A percentile compares a stretch with the other conserved stretches of the same genome.
Conservation (phyloP, 2,888 invertebrate genomes). For the Imbricaverruca yamaguchii region DNA sequence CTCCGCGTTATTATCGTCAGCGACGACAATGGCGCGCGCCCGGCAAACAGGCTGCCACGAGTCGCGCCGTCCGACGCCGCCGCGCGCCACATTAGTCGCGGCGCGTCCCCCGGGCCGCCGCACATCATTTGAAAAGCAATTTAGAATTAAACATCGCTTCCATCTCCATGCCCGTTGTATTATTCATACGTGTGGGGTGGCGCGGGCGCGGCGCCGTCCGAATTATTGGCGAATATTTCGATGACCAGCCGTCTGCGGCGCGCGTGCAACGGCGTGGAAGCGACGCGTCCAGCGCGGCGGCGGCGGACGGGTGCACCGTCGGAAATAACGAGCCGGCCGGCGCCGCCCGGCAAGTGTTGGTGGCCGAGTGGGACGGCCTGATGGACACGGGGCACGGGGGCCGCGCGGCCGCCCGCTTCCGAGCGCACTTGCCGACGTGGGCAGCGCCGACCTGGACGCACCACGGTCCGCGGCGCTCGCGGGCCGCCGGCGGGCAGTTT, state of each 20-base stretch:
- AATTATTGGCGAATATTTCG: conserved; percentile 13
- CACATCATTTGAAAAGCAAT: conserved; percentile 16
- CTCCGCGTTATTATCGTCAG: not conserved
- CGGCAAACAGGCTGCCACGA: not conserved
- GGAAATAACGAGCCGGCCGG: not conserved
- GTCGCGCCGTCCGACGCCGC: not conserved
- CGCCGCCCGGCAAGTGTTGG: too few relatives aligned
- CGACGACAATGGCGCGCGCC: not conserved
- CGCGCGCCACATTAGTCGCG: not conserved
- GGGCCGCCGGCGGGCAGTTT: not conserved
- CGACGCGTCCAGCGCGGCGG: too few relatives aligned
- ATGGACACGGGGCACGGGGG: not conserved
- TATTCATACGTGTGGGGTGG: not conserved
- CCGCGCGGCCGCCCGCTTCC: not conserved
- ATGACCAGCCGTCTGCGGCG: not conserved
- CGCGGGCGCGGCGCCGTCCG: not conserved
- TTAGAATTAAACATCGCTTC: conserved; percentile 12
- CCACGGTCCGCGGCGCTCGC: too few relatives aligned
- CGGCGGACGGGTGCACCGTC: not conserved
- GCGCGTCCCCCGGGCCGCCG: not conserved
- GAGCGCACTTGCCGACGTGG: not conserved
- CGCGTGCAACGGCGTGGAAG: not conserved
- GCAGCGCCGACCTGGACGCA: not conserved
- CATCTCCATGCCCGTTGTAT: conserved; percentile 18
- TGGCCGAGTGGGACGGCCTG: not conserved